These are phyloP conservation scores for Chaetorhynchus papuensis DNA, from an alignment of 2,113 vertebrate genomes.

Conservation along the genomic window DNA sequence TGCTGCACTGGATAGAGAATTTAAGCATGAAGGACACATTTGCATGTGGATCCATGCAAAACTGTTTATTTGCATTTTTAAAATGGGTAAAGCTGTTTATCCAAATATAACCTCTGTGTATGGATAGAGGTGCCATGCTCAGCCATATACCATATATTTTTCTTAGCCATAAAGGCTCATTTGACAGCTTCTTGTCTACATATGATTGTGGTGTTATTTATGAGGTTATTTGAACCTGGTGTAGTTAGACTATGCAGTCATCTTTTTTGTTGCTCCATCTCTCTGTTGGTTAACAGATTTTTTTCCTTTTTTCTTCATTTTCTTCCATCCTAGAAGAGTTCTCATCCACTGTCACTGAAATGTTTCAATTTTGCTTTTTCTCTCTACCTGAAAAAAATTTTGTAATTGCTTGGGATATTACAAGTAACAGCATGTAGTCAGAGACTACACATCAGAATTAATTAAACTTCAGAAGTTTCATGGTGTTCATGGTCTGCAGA, in stretches of 20 bases:
- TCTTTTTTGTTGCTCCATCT: neutral
- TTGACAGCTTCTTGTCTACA: neutral
- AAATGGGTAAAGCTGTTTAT: neutral
- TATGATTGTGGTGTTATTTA: neutral
- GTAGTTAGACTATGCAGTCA: neutral
- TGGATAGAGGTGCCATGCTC: neutral
- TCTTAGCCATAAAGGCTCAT: neutral
- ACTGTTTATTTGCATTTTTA: neutral
- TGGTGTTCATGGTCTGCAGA: neutral
- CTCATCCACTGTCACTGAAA: neutral
- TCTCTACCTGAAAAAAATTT: neutral
- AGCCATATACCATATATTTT: neutral
- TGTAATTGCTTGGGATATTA: neutral
- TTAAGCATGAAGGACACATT: neutral
- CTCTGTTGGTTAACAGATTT: neutral
- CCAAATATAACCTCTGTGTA: neutral
- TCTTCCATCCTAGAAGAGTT: neutral
- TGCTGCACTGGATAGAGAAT: neutral
- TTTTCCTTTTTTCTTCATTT: neutral
- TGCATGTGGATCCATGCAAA: neutral
- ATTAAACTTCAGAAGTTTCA: constrained; percentile 15
- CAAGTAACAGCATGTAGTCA: neutral
- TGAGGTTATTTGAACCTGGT: neutral
- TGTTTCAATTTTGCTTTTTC: neutral
- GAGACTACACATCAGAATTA: neutral